These are phyloP conservation scores for Strigops habroptila DNA, from an alignment of 2,113 vertebrate genomes.

Conservation along the genomic window DNA sequence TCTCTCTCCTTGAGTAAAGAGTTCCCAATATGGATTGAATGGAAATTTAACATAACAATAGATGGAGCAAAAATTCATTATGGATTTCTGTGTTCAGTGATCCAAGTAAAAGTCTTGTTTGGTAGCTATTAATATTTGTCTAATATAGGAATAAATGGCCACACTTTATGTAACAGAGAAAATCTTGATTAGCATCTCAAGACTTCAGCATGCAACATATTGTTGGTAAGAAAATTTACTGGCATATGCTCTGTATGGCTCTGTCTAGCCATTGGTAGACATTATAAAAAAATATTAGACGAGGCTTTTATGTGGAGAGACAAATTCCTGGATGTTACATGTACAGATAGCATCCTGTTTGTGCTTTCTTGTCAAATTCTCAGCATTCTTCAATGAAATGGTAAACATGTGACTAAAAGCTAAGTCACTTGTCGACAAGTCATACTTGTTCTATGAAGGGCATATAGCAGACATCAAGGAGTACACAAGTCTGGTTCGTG, in stretches of 20 bases:
- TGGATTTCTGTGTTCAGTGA: neutral
- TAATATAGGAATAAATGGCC: neutral
- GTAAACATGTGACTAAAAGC: neutral
- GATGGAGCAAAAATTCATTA: neutral
- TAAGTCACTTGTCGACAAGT: neutral
- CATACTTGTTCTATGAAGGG: neutral
- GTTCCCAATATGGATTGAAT: neutral
- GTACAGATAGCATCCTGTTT: neutral
- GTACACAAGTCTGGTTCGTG: neutral
- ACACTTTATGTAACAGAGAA: neutral
- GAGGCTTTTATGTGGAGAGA: neutral
- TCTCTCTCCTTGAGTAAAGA: neutral
- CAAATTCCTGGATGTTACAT: neutral
- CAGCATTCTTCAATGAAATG: neutral
- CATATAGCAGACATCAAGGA: neutral
- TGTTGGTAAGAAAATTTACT: neutral
- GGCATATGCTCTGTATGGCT: neutral
- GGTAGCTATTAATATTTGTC: neutral
- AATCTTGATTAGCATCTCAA: neutral
- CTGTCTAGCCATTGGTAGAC: neutral
- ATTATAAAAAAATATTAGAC: neutral
- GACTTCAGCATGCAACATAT: neutral
- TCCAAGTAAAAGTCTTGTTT: neutral
- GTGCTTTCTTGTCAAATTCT: neutral
- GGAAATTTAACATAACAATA: neutral